Conservation (phyloP, 2,113 vertebrate species). For the Amblyornis subalaris region DNA sequence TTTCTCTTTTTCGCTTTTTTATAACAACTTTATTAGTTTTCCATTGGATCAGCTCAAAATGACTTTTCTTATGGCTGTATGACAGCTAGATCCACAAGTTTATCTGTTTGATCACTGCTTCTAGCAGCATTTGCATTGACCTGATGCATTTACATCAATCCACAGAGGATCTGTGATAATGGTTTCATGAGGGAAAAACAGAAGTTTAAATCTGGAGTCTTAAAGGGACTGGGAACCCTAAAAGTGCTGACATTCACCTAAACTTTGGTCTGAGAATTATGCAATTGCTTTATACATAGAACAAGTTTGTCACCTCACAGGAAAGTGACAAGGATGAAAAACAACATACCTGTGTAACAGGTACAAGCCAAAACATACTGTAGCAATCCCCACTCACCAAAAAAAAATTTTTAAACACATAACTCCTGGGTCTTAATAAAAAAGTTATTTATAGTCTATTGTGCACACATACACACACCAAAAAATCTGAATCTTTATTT, state of each 20-base stretch:
- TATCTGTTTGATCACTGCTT: background rate
- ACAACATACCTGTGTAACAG: background rate
- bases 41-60: background rate
- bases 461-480: background rate
- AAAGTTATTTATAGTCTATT: background rate
- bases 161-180: accelerated
- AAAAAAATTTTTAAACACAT: accelerated
- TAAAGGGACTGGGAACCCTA: background rate
- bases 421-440: background rate
- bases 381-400: background rate
- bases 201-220: background rate
- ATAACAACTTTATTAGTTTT: background rate
- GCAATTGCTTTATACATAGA: background rate
- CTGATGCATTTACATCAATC: background rate
- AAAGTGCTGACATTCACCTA: background rate
- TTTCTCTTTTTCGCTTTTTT: background rate
- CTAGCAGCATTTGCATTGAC: background rate
- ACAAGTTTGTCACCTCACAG: background rate
- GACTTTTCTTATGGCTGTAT: background rate
- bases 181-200: background rate
- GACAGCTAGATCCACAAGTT: background rate
- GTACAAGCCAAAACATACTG: background rate
- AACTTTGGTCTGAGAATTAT: background rate
- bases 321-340: background rate
- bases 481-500: background rate